phyloP scores from a whole-genome alignment of 2,797 vertebrate genomes.

The Acomys russatus region DNA sequence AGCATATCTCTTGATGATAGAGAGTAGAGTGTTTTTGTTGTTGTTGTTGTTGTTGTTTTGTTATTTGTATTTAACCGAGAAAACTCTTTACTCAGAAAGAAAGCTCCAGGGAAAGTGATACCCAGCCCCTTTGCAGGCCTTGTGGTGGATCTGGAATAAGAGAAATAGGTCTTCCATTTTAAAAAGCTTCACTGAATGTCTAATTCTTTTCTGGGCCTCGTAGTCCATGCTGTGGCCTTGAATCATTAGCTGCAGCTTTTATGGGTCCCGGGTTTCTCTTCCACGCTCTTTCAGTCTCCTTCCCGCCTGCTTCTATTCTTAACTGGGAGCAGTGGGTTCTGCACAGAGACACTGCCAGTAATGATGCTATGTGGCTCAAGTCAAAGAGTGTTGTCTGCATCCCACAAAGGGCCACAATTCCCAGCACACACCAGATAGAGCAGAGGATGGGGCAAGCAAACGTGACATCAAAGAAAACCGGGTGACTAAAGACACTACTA shows the following conservation, averaged over 20 bases:
- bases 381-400: slow-evolving; percentile 66
- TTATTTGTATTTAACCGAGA: slow-evolving; percentile 28
- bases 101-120: not conserved
- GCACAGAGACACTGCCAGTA: slow-evolving; percentile 16
- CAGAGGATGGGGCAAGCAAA: slow-evolving; percentile 68
- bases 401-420: slow-evolving; percentile 75
- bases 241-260: slow-evolving; percentile 58
- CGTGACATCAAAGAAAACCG: slow-evolving; percentile 81
- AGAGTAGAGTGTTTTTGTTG: not conserved
- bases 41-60: not conserved
- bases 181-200: slow-evolving; percentile 34
- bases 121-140: slow-evolving; percentile 28
- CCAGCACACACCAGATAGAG: slow-evolving; percentile 69
- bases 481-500: slow-evolving; percentile 77
- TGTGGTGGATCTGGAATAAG: slow-evolving; percentile 4
- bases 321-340: slow-evolving; percentile 40
- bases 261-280: slow-evolving; percentile 15
- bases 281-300: not conserved
- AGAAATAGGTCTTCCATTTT: slow-evolving; percentile 53
- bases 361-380: slow-evolving; percentile 17
- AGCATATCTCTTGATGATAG: not conserved
- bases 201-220: slow-evolving; percentile 23
- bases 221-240: not conserved
- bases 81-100: slow-evolving; percentile 48
- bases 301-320: not conserved